Conservation (phyloP, 2,113 vertebrate species). For the Myanophis thanlyinensis region DNA sequence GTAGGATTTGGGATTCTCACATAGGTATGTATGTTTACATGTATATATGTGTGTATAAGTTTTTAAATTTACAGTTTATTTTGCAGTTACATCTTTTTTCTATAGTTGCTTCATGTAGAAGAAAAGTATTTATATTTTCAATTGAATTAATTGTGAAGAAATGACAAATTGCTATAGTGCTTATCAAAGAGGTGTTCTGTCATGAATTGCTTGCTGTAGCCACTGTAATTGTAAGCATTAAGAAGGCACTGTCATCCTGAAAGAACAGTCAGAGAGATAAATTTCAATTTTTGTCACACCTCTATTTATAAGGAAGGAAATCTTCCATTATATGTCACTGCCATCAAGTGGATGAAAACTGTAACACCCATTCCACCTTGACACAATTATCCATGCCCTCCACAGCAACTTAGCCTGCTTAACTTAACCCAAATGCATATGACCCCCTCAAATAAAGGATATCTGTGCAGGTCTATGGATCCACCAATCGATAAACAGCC, state of each 20-base stretch:
- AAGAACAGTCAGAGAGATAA: background rate
- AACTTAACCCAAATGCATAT: background rate
- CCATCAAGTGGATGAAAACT: conserved; percentile 31
- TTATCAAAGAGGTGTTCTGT: conserved; percentile 5
- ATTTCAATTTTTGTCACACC: conserved; percentile 3
- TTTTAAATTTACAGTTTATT: background rate
- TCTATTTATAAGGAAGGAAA: background rate
- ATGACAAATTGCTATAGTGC: conserved; percentile 13
- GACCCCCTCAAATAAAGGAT: background rate
- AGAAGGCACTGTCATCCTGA: background rate
- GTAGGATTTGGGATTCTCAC: background rate
- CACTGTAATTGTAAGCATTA: conserved; percentile 22
- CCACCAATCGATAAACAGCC: background rate
- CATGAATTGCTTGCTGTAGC: conserved; percentile 6
- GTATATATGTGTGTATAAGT: background rate
- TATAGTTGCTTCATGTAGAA: background rate
- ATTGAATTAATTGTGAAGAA: conserved; percentile 1
- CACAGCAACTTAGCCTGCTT: background rate
- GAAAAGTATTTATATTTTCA: conserved; percentile 16
- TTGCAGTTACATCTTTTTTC: background rate
- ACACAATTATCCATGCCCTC: background rate
- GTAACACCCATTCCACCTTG: conserved; percentile 25
- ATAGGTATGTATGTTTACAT: background rate
- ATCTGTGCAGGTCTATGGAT: background rate
- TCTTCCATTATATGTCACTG: conserved; percentile 43